Base-by-base conservation (phyloP, 1,140 invertebrate genomes). In the Trachymyrmex septentrionalis region DNA sequence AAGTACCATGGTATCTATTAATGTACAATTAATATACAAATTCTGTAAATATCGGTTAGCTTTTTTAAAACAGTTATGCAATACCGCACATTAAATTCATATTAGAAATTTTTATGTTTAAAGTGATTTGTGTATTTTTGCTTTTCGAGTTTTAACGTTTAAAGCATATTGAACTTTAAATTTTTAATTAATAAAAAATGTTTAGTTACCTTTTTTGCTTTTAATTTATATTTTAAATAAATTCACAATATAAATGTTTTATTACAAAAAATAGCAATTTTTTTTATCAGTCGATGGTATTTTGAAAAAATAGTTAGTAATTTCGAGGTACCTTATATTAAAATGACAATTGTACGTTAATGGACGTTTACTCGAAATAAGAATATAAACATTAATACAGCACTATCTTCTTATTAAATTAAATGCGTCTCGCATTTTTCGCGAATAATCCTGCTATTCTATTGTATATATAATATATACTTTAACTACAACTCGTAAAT, bases 221-320 rank as follows among this genome's bases (percentile, higher is more conserved):
- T 38, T 66, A 55, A 69, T 69, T 82, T 48, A 50, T 50, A 50
- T 38, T 19, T 59, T 30, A 4, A 84, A 73, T n/a, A 61, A 84
- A 84, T 12, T 21, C 19, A 1, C 14, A 14, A 48, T 59, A 73
- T 14, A 27, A 69, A 21, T 44, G 10, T 34, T 19, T 27, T 7
- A 27, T 48, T 0, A 6, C 30, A 19, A 21, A 57, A 44, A 73
- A 14, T 14, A 7, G 10, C 0, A 84, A 21, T 16, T 21, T 24
- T 34, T 21, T 34, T 55, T 73, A 9, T 21, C 12, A 50, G n/a
- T 10, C 30, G 21, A 27, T 44, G 21, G 3, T 30, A 12, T 30
- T n/a, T n/a, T 10, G 3, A 34, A 71, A 71, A 6, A 57, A 1
- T 16, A 38, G 0, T 55, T 14, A 2, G 0, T 27, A 10, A 16